Base-by-base conservation (phyloP, 2,113 vertebrate genomes). In the Cavia aperea region DNA sequence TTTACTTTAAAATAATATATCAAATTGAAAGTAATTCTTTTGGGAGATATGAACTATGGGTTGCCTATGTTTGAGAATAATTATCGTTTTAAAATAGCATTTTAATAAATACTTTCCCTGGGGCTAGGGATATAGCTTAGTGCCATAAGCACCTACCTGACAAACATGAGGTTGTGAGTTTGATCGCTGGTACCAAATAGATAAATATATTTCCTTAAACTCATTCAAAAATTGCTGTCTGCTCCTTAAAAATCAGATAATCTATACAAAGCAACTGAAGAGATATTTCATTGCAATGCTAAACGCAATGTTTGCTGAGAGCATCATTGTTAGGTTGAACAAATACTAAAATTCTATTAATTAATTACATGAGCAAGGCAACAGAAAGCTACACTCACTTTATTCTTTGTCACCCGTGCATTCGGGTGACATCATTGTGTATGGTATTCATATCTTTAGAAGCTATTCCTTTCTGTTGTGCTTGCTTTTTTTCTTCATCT, bases 1-100 rank as follows among this genome's bases (percentile, higher is more conserved):
- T 93, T 62, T 94, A 75, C 36, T 63, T 70, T 29, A 82, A 89
- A 89, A 88, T 33, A 16, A n/a, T 79, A 39, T 81, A 14, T 66
- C 51, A 77, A 33, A 12, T 29, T 29, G 9, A 10, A 70, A 77
- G 21, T 29, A 73, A 82, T 58, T 36, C 24, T 7, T n/a, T 5
- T 1, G 68, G 5, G 10, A 49, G 19, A 14, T 1, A 79, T 79
- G 49, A 82, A 86, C 29, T 54, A 1, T 54, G 5, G 21, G 8
- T 77, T 78, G 31, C 6, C 18, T 77, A 24, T 46, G 39, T 77
- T 85, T 91, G 10, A 46, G n/a, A 6, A 4, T 15, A 70, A 39
- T 86, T 33, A 13, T 60, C 36, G 43, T 79, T 4, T 73, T 58
- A 46, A 93, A 81, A 83, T 49, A 23, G 16, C 8, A 36, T 8